Percentiles rank a stretch among this genome's conserved stretches.
Conservation (phyloP, 2,113 vertebrate species). For the Leucosticte australis region DNA sequence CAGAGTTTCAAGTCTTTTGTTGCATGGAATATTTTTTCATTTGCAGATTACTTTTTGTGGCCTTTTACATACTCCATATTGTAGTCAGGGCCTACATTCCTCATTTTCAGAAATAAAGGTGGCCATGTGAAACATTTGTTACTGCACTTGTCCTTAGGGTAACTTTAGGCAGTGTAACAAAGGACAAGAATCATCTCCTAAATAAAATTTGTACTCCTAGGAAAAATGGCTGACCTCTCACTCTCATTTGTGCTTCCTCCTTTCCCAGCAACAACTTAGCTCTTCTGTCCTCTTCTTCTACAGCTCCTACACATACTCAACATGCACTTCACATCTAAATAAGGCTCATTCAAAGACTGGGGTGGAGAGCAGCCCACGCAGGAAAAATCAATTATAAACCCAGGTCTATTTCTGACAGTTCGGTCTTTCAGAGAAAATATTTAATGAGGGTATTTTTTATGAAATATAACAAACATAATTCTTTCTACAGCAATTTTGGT, state of each 20-base stretch:
- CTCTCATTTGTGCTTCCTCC: background rate
- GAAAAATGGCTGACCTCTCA: background rate
- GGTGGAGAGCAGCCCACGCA: background rate
- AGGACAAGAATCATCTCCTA: background rate
- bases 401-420: slow-evolving; percentile 13
- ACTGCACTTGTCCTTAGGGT: background rate
- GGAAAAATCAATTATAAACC: slow-evolving; percentile 37
- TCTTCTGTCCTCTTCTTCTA: background rate
- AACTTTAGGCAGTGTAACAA: background rate
- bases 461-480: slow-evolving; percentile 23
- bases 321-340: background rate
- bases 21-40: background rate
- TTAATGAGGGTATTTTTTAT: slow-evolving; percentile 16
- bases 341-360: background rate
- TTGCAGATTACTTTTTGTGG: background rate
- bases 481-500: background rate
- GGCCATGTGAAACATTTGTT: background rate
- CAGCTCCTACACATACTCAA: background rate
- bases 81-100: background rate
- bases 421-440: slow-evolving; percentile 17
- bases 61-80: background rate
- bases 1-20: background rate
- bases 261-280: background rate
- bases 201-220: background rate
- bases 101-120: background rate